Base-by-base conservation (phyloP, 1,140 invertebrate genomes). In the Macrotrachela quadricornifera region DNA sequence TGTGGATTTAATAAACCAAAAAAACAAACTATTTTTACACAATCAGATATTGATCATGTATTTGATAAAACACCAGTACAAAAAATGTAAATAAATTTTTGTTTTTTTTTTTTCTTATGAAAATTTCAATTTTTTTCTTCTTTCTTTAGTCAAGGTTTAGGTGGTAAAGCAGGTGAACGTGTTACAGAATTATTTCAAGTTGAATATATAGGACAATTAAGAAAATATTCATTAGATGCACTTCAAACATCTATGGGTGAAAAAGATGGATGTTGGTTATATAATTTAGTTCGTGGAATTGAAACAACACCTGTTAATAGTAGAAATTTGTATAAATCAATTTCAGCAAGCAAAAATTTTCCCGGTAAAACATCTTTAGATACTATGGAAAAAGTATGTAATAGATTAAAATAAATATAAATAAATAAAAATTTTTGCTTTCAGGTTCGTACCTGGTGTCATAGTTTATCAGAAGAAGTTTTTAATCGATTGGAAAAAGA, bases 311-410 rank as follows among this genome's bases (percentile, higher is more conserved):
- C 80, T 21, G 88, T 95, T 0, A 79, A 74, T 53, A 74, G 79
- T 0, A 74, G 85, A 60, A 77, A 87, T 56, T 76, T 87, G 47
- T 74, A 84, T 1, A 92, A 94, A 67, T 92, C 85, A 39, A 88
- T 95, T 59, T 88, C 85, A 0, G 91, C 86, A 62, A 86, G 83
- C 62, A 95, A 95, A 72, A 85, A 82, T 59, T 92, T 96, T 67
- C 76, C 77, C 13, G 88, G 87, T 0, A 80, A 78, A 65, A 17
- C 40, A 56, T 77, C 79, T n/a, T 74, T 94, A 15, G 69, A 70
- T 6, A 78, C 78, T 3, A 67, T 76, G 53, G 76, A 82, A 51
- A 77, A 79, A 58, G 76, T 90, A 46, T 62, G 59, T 38, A 38
- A 41, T 21, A n/a, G 6, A 13, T 10, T 30, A 4, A 8, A 30